phyloP scores from a whole-genome alignment of 2,113 vertebrate species.

The Anthoscopus minutus region DNA sequence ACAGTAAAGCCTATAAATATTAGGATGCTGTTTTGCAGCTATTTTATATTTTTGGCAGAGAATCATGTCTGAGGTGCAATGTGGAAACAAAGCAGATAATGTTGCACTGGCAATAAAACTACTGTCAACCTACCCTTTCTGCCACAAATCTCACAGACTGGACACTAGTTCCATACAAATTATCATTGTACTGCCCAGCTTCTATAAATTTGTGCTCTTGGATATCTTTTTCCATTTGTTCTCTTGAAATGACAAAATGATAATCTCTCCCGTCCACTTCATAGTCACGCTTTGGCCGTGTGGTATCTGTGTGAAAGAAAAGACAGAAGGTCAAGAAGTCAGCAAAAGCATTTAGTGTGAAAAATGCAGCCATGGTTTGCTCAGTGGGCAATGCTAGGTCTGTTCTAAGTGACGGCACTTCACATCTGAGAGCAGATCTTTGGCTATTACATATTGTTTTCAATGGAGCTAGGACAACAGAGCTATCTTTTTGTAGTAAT shows the following conservation, averaged over 20 bases:
- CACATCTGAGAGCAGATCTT: neutral
- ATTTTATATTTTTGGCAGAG: neutral
- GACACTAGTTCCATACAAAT: slow-evolving; percentile 96
- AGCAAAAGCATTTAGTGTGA: neutral
- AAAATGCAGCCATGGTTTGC: neutral
- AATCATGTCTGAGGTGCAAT: neutral
- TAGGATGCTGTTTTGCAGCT: neutral
- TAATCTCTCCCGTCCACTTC: slow-evolving; percentile 95
- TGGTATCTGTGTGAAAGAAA: slow-evolving; percentile 81
- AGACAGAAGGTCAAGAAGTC: neutral
- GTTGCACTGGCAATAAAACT: neutral
- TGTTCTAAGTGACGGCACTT: neutral
- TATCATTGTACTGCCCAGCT: slow-evolving; percentile 97
- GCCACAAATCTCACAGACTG: slow-evolving; percentile 96
- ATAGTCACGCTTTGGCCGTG: slow-evolving; percentile 89
- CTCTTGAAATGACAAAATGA: slow-evolving; percentile 93
- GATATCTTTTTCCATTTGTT: slow-evolving; percentile 98
- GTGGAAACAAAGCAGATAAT: neutral
- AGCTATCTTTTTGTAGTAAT: neutral
- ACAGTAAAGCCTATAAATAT: neutral
- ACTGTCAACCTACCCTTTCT: slow-evolving; percentile 81
- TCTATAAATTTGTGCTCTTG: slow-evolving; percentile 99
- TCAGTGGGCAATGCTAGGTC: neutral
- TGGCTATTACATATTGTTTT: neutral
- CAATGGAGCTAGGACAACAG: neutral